Percentiles rank a stretch among this genome's conserved stretches.
Evolutionary conservation across 2,797 vertebrate species (phyloP).

Genomic region (Hylomyscus alleni): DNA sequence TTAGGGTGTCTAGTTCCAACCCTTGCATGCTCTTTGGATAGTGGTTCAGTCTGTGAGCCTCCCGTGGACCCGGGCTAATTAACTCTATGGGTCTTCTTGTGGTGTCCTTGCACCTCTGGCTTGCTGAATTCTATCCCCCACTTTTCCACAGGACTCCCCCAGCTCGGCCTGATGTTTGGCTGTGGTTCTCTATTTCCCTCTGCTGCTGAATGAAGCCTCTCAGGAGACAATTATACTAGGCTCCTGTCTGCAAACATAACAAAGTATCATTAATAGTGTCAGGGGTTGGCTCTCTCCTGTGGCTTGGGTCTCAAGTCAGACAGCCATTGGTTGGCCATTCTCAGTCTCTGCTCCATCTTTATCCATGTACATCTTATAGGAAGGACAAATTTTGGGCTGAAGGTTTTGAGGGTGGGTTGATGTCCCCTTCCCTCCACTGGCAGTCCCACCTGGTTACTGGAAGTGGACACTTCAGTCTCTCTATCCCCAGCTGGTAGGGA

Average conservation of each 20-base stretch:
- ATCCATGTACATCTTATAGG: not conserved
- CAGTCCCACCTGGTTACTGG: not conserved
- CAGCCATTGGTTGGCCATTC: not conserved
- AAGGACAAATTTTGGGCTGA: not conserved
- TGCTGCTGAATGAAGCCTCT: not conserved
- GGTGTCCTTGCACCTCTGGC: not conserved
- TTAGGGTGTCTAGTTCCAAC: not conserved
- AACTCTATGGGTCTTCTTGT: not conserved
- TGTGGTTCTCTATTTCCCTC: not conserved
- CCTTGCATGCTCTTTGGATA: not conserved
- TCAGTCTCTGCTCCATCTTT: not conserved
- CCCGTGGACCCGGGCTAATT: not conserved
- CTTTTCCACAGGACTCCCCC: not conserved
- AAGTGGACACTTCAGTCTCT: not conserved
- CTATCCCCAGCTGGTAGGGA: not conserved
- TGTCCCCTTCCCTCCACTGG: not conserved
- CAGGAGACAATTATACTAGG: not conserved
- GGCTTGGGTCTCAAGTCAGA: not conserved
- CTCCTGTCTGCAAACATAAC: not conserved
- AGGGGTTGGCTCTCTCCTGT: not conserved
- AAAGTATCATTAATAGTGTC: not conserved
- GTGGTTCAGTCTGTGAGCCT: not conserved
- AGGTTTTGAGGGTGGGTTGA: not conserved
- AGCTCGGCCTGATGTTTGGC: not conserved
- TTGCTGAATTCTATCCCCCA: not conserved